A percentile compares a stretch with the other conserved stretches of the same genome.
These are phyloP conservation scores for Amphimallon solstitiale DNA, from an alignment of 2,888 invertebrate genomes.

Conservation along the genomic window DNA sequence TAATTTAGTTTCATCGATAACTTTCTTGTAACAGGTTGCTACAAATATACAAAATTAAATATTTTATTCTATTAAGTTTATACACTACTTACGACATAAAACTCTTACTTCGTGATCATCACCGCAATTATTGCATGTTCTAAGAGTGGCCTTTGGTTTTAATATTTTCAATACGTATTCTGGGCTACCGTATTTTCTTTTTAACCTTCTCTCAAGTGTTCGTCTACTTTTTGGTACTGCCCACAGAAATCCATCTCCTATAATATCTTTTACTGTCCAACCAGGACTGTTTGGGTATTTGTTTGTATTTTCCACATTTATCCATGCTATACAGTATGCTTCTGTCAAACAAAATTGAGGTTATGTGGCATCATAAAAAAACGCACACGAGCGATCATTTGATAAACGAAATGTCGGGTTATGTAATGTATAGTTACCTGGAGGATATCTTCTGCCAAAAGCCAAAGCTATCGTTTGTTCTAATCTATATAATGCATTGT, in stretches of 20 bases:
- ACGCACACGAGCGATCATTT: not conserved
- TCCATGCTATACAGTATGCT: slow-evolving; percentile 53
- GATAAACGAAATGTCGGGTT: slow-evolving; percentile 31
- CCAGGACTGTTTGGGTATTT: slow-evolving; percentile 49
- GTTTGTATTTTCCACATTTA: slow-evolving; percentile 27
- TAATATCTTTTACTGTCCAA: slow-evolving; percentile 71
- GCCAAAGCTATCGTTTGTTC: slow-evolving; percentile 59
- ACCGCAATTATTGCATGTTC: slow-evolving; percentile 85
- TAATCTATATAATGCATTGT: slow-evolving; percentile 60
- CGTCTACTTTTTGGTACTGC: slow-evolving; percentile 85
- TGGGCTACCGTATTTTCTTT: slow-evolving; percentile 77
- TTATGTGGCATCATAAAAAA: slow-evolving; percentile 36
- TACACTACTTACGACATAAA: slow-evolving; percentile 78
- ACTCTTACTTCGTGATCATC: slow-evolving; percentile 81
- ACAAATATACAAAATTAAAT: slow-evolving; percentile 50
- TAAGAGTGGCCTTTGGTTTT: slow-evolving; percentile 77
- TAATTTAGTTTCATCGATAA: slow-evolving; percentile 81
- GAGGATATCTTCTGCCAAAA: slow-evolving; percentile 62
- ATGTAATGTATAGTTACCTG: slow-evolving; percentile 60
- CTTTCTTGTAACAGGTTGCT: slow-evolving; percentile 88
- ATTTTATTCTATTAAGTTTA: not conserved
- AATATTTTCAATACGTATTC: slow-evolving; percentile 76
- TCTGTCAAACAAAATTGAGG: slow-evolving; percentile 52
- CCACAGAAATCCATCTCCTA: slow-evolving; percentile 81
- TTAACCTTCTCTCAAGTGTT: slow-evolving; percentile 77